phyloP scores from a whole-genome alignment of 1,140 invertebrate genomes.

The Brachionus paranguensis region DNA sequence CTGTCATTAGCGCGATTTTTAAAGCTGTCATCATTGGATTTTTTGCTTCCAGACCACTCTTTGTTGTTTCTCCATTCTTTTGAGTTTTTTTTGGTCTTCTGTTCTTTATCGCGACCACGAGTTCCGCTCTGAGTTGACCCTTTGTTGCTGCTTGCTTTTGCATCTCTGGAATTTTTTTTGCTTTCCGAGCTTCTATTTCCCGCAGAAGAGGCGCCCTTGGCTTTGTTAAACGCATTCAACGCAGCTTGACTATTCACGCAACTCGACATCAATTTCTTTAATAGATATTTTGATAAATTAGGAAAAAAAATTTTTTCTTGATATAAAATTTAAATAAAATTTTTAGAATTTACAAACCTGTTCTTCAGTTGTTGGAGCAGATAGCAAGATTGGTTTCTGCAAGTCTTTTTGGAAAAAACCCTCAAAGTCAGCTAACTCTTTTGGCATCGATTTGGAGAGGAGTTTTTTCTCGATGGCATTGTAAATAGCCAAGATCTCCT shows the following conservation, averaged over 20 bases:
- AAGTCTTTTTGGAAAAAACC: slow-evolving; percentile 68
- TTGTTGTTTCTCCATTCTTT: not conserved
- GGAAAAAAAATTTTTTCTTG: too few relatives aligned
- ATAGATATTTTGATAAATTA: not conserved
- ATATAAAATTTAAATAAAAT: not conserved
- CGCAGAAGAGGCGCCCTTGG: not conserved
- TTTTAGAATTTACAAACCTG: slow-evolving; percentile 57
- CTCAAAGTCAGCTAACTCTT: slow-evolving; percentile 60
- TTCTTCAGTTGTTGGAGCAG: slow-evolving; percentile 73
- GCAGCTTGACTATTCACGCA: slow-evolving; percentile 30
- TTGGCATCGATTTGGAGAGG: slow-evolving; percentile 63
- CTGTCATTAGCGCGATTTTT: not conserved
- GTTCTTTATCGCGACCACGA: not conserved
- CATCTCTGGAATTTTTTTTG: not conserved
- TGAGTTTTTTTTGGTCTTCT: not conserved
- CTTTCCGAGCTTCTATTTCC: not conserved
- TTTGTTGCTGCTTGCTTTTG: not conserved
- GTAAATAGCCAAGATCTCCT: slow-evolving; percentile 79
- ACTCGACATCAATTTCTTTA: slow-evolving; percentile 21
- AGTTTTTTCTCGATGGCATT: slow-evolving; percentile 56
- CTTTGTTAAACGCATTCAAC: not conserved
- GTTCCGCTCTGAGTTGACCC: not conserved
- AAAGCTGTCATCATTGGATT: not conserved
- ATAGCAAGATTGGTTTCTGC: slow-evolving; percentile 69
- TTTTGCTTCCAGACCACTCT: not conserved